These are phyloP conservation scores for Liolophura sinensis DNA, from an alignment of 1,140 invertebrate genomes.

Conservation along the genomic window DNA sequence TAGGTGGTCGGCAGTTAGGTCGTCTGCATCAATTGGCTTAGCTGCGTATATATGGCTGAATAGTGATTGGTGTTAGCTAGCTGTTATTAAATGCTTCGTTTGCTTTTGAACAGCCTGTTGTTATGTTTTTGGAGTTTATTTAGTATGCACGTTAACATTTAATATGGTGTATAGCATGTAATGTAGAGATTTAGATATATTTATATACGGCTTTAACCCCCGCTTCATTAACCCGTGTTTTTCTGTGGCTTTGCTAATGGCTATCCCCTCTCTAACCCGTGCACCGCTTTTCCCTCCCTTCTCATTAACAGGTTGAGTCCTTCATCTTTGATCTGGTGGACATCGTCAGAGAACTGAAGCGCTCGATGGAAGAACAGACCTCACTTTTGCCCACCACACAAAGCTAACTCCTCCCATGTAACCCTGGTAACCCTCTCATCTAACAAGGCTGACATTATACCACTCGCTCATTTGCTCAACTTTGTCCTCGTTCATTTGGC, in stretches of 20 bases:
- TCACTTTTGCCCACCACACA: background rate
- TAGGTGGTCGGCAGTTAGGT: no score
- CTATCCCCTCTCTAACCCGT: background rate
- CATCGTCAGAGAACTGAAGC: background rate
- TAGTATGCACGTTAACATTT: no score
- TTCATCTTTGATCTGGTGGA: background rate
- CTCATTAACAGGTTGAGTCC: background rate
- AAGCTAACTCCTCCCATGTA: background rate
- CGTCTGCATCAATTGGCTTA: no score
- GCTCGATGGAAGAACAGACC: background rate
- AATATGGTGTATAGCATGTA: no score
- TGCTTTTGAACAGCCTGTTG: no score
- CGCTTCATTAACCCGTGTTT: background rate
- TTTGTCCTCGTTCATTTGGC: conserved; percentile 2
- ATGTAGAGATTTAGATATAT: background rate
- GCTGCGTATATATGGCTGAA: no score
- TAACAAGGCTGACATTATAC: background rate
- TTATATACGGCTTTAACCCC: background rate
- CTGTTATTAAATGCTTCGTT: no score
- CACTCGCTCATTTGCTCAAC: no score
- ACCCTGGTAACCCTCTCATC: background rate
- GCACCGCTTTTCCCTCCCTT: background rate
- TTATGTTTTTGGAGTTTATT: no score
- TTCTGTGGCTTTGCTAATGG: background rate
- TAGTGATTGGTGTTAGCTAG: no score